phyloP scores from a whole-genome alignment of 2,113 vertebrate species.

The Hypocryptadius cinnamomeus region DNA sequence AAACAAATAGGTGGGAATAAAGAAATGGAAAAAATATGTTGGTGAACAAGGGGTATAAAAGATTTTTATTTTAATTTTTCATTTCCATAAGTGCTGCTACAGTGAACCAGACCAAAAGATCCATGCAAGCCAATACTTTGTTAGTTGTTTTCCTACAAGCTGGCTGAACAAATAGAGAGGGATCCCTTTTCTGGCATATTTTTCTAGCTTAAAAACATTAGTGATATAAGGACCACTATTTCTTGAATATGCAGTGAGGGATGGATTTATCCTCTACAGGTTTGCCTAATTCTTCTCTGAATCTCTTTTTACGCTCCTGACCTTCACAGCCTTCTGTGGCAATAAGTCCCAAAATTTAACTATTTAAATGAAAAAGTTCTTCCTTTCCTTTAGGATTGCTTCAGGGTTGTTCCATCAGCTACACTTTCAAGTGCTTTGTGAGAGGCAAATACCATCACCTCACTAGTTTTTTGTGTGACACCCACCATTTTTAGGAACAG shows the following conservation, averaged over 20 bases:
- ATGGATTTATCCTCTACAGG: neutral
- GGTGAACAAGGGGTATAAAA: neutral
- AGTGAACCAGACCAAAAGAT: neutral
- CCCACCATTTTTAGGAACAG: neutral
- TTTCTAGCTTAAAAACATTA: neutral
- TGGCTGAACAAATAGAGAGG: neutral
- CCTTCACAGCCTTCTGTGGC: neutral
- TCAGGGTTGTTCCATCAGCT: neutral
- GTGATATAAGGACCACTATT: neutral
- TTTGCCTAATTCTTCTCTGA: neutral
- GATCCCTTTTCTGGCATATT: neutral
- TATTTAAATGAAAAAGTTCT: neutral
- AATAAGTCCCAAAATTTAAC: neutral
- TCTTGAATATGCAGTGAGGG: neutral
- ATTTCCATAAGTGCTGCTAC: neutral
- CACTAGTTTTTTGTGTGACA: neutral
- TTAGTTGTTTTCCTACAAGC: neutral
- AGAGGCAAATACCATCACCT: neutral
- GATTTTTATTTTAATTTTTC: neutral
- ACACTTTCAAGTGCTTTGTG: neutral
- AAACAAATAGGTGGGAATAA: neutral
- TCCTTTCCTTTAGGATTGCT: neutral
- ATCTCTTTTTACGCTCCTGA: neutral
- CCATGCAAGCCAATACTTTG: too few species aligned
- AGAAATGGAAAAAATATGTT: neutral